Evolutionary conservation across 2,888 invertebrate species (phyloP).

Genomic region (Agrilus biguttatus): DNA sequence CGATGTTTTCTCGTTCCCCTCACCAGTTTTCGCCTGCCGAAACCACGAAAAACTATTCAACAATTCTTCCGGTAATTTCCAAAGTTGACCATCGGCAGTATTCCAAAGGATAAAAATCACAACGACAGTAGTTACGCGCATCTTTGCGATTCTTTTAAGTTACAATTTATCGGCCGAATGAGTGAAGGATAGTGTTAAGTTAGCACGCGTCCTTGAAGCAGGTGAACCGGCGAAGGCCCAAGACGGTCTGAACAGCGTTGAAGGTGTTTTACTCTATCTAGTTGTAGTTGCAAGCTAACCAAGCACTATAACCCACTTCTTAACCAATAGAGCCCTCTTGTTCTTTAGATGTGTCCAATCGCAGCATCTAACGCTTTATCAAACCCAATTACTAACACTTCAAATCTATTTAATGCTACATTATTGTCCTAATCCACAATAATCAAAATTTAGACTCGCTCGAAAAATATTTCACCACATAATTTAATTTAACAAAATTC

Average conservation of each 20-base stretch:
- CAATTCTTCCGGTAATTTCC: constrained; percentile 24
- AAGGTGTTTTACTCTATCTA: constrained; percentile 25
- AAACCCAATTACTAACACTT: too few species aligned
- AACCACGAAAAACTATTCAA: constrained; percentile 20
- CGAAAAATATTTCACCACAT: too few species aligned
- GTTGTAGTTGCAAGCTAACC: constrained; percentile 13
- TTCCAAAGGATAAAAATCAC: constrained; percentile 17
- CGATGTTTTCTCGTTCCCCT: constrained; percentile 1
- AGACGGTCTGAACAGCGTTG: constrained; percentile 26
- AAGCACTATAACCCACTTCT: constrained; percentile 30
- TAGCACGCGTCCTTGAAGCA: constrained; percentile 20
- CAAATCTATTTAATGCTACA: too few species aligned
- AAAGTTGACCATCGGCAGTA: constrained; percentile 22
- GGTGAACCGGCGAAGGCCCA: constrained; percentile 24
- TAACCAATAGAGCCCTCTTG: constrained; percentile 26
- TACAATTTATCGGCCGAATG: constrained; percentile 4
- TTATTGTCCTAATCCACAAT: too few species aligned
- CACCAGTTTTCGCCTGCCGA: constrained; percentile 22
- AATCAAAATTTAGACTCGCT: too few species aligned
- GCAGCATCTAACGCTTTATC: too few species aligned
- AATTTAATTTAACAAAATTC: too few species aligned
- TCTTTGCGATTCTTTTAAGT: constrained; percentile 8
- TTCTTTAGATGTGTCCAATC: constrained; percentile 10
- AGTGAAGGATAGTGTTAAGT: constrained; percentile 8
- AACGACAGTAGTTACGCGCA: constrained; percentile 18